Conservation (phyloP, 2,888 invertebrate genomes). For the Nasonia oneida region DNA sequence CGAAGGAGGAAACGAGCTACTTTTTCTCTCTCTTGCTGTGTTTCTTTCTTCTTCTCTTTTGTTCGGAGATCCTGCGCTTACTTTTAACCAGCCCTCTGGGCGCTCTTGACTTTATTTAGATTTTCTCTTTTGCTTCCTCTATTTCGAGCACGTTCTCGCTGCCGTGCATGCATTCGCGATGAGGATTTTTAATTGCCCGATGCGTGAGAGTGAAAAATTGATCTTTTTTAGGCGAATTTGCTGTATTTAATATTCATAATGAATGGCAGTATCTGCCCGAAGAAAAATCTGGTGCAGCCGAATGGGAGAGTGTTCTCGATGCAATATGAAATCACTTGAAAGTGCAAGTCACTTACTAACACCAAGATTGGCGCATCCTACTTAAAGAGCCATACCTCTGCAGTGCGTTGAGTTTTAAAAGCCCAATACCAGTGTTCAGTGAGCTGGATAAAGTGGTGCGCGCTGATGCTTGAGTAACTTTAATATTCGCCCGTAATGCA, state of each 20-base stretch:
- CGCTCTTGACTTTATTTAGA: conserved; percentile 39
- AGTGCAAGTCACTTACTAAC: not conserved
- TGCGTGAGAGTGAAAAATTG: not conserved
- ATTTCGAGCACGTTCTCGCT: conserved; percentile 11
- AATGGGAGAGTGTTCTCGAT: not conserved
- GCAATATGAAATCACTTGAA: not conserved
- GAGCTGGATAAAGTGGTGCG: conserved; percentile 19
- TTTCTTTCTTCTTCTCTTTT: conserved; percentile 30
- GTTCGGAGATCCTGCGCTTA: conserved; percentile 1
- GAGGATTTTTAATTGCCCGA: conserved; percentile 1
- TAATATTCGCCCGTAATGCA: not conserved
- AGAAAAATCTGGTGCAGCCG: not conserved
- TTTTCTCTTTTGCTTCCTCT: conserved; percentile 35
- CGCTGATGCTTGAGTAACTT: not conserved
- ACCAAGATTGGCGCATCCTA: not conserved
- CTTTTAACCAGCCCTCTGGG: conserved; percentile 28
- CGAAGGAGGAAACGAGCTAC: not conserved
- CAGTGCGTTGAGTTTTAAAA: not conserved
- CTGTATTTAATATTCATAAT: not conserved
- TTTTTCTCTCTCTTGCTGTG: conserved; percentile 14
- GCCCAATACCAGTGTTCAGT: conserved; percentile 9
- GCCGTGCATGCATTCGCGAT: conserved; percentile 7
- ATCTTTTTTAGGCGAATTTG: not conserved
- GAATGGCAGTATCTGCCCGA: too few relatives aligned
- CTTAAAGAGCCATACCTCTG: not conserved